Conservation (phyloP, 2,113 vertebrate species). For the Lasiurus borealis region DNA sequence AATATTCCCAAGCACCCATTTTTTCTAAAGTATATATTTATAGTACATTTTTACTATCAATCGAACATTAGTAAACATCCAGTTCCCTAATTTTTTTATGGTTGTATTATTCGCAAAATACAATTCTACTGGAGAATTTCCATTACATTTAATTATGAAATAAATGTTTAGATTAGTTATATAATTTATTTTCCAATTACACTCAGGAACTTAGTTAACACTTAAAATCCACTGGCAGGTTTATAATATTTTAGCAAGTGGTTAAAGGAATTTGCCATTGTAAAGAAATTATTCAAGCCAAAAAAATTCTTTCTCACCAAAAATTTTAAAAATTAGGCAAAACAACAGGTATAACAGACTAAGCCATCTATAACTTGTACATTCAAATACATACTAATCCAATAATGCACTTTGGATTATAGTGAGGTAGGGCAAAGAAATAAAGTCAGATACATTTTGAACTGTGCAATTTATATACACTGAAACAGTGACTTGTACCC, state of each 20-base stretch:
- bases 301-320: slow-evolving; percentile 33
- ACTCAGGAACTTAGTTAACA: slow-evolving; percentile 41
- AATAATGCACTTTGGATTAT: slow-evolving; percentile 72
- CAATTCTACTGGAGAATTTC: slow-evolving; percentile 63
- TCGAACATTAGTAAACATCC: slow-evolving; percentile 61
- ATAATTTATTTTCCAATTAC: slow-evolving; percentile 45
- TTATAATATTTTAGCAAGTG: slow-evolving; percentile 57
- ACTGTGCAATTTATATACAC: slow-evolving; percentile 60
- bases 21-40: slow-evolving; percentile 50
- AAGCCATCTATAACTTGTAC: slow-evolving; percentile 50
- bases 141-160: slow-evolving; percentile 57
- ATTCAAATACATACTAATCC: slow-evolving; percentile 69
- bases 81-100: slow-evolving; percentile 55
- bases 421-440: slow-evolving; percentile 77
- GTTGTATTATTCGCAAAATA: slow-evolving; percentile 60
- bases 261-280: slow-evolving; percentile 50
- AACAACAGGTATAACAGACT: slow-evolving; percentile 52
- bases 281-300: slow-evolving; percentile 45
- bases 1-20: slow-evolving; percentile 42
- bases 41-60: slow-evolving; percentile 65
- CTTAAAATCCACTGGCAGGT: slow-evolving; percentile 50
- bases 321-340: slow-evolving; percentile 41
- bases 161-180: slow-evolving; percentile 52
- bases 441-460: slow-evolving; percentile 56
- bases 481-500: slow-evolving; percentile 63